Evolutionary conservation across 1,140 invertebrate species (phyloP).

Genomic region (Gerris buenoi): DNA sequence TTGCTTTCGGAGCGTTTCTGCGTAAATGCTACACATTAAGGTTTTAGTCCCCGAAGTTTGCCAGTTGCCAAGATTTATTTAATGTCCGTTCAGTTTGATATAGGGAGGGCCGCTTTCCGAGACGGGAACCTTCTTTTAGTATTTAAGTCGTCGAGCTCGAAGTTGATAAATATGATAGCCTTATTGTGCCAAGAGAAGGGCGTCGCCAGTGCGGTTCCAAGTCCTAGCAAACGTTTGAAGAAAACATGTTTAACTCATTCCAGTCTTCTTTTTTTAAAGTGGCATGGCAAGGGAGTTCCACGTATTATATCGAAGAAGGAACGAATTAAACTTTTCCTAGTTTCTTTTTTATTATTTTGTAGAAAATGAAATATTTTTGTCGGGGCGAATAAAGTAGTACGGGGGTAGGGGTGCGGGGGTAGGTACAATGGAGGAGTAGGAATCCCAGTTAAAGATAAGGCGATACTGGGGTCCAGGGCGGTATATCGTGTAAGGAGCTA

Average conservation of each 20-base stretch:
- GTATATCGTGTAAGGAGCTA: not conserved
- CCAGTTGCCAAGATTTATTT: not conserved
- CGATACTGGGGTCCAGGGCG: constrained; percentile 4
- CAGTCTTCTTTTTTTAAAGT: not conserved
- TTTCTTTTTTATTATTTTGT: not conserved
- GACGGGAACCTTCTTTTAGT: not conserved
- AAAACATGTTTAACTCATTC: not conserved
- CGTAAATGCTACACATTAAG: no score
- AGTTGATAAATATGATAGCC: not conserved
- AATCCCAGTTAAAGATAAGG: not conserved
- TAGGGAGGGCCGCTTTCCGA: not conserved
- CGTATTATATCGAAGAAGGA: not conserved
- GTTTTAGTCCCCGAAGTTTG: no score
- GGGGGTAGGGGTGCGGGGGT: not conserved
- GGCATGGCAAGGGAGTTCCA: not conserved
- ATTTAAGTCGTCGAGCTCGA: not conserved
- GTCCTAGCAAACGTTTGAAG: not conserved
- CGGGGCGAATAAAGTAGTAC: not conserved
- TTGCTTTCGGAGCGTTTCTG: no score
- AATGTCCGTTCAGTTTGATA: not conserved
- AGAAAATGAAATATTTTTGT: not conserved
- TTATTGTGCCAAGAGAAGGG: not conserved
- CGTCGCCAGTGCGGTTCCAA: not conserved
- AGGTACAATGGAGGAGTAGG: not conserved
- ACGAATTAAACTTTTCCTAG: constrained; percentile 1